phyloP scores from a whole-genome alignment of 2,888 invertebrate species.

The Malthinus seriepunctatus region DNA sequence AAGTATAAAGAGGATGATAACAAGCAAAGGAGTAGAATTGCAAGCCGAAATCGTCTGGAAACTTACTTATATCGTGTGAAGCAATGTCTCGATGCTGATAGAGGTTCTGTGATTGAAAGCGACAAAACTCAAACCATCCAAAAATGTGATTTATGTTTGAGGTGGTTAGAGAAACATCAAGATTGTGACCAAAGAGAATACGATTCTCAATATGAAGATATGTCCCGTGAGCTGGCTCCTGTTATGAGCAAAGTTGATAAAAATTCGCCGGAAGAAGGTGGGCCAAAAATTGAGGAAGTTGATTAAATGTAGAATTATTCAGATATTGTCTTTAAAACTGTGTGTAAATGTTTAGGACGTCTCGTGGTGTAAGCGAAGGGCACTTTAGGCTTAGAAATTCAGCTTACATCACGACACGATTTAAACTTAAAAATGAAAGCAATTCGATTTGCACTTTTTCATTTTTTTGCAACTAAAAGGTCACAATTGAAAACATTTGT shows the following conservation, averaged over 20 bases:
- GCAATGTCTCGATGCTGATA: conserved; percentile 69
- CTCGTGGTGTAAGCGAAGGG: too few relatives aligned
- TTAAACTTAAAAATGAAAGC: too few relatives aligned
- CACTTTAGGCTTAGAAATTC: too few relatives aligned
- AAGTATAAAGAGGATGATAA: conserved; percentile 73
- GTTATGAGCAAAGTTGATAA: conserved; percentile 61
- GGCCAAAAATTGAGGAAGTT: conserved; percentile 53
- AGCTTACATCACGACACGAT: too few relatives aligned
- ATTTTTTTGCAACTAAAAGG: too few relatives aligned
- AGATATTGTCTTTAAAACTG: too few relatives aligned
- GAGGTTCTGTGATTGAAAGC: conserved; percentile 62
- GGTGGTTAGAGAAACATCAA: conserved; percentile 73
- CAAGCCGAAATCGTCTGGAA: conserved; percentile 73
- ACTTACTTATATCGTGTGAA: conserved; percentile 71
- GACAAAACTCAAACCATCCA: conserved; percentile 52
- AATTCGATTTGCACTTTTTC: too few relatives aligned
- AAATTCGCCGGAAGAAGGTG: conserved; percentile 31
- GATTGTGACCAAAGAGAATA: conserved; percentile 68
- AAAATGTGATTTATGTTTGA: conserved; percentile 64
- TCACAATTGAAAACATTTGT: too few relatives aligned
- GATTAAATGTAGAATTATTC: conserved; percentile 36
- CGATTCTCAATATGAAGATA: conserved; percentile 63
- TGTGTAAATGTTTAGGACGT: background rate
- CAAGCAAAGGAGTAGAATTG: conserved; percentile 68
- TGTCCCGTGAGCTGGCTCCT: conserved; percentile 63